These are phyloP conservation scores for Chromobotia macracanthus DNA, from an alignment of 2,797 vertebrate species.

Conservation along the genomic window DNA sequence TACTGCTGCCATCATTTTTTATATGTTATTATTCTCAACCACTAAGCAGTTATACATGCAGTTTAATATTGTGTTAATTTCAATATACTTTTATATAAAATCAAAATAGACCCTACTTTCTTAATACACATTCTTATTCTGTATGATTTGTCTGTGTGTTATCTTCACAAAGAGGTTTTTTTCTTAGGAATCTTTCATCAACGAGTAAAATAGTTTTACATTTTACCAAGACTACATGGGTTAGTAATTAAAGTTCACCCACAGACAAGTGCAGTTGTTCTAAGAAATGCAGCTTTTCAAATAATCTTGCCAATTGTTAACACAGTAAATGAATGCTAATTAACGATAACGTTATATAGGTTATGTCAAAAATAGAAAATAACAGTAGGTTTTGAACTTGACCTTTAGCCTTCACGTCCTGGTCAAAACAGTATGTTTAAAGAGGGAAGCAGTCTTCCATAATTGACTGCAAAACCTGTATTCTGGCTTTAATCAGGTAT, in stretches of 20 bases:
- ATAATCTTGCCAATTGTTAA: not conserved
- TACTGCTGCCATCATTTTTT: not conserved
- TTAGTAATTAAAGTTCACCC: no score
- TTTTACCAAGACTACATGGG: no score
- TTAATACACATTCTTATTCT: not conserved
- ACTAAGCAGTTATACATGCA: not conserved
- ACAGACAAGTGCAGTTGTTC: no score
- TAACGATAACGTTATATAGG: no score
- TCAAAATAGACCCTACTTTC: no score
- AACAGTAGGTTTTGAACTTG: no score
- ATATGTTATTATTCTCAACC: not conserved
- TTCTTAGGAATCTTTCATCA: no score
- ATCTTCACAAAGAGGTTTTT: not conserved
- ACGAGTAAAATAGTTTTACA: no score
- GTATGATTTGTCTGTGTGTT: not conserved
- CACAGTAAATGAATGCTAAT: not conserved
- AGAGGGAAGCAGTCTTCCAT: not conserved
- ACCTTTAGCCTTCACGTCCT: no score
- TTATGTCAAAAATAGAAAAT: no score
- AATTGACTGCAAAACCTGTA: not conserved
- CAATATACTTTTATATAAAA: not conserved
- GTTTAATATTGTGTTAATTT: not conserved
- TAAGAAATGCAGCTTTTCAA: not conserved
- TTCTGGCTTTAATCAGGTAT: not conserved
- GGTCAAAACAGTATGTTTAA: not conserved